Evolutionary conservation across 2,888 invertebrate genomes (phyloP), one percentile per base, ranked within the genome.

Genomic region (Pegoplata infirma): DNA sequence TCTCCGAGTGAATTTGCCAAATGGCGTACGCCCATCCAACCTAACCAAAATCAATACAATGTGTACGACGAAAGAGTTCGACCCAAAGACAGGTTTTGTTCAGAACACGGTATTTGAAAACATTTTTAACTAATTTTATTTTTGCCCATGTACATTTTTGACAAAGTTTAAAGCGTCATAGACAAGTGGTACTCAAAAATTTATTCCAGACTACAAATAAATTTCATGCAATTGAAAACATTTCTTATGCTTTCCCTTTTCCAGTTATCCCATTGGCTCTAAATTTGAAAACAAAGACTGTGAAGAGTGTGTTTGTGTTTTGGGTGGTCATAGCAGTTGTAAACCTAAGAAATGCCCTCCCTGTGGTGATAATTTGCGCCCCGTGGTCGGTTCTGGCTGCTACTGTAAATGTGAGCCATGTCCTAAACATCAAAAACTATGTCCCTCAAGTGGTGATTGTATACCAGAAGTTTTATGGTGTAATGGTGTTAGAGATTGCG

Each of bases 401-500:
- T 91, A 91, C 16, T 97, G 97, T 84, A 85, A 91, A 2, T 97
- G 97, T 87, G 92, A 93, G 84, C 92, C 93, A 0, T 97, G 96
- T 83, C 92, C 93, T 0, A 85, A 88, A n/a, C 92, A 91, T 17
- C 92, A 93, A 14, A 91, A 90, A 49, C 90, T 94, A 21, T 97
- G 96, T 83, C 93, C 93, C 1, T 94, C 94, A 0, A 94, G 93
- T 85, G 93, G 93, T 74, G 90, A 93, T 61, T 96, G 96, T 84
- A 91, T 96, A 14, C 91, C 93, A 0, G 91, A 92, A 44, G 89
- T 91, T 0, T 90, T 91, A 10, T 96, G 96, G 96, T 97, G 97
- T 85, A 93, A 97, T 86, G 96, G 95, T 0, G 90, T 95, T 0
- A 91, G 92, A 80, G 94, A 97, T 88, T 97, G 97, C 84, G 93